These are phyloP conservation scores for Oryzias dopingdopingensis DNA, from an alignment of 2,797 vertebrate species.

Conservation along the genomic window DNA sequence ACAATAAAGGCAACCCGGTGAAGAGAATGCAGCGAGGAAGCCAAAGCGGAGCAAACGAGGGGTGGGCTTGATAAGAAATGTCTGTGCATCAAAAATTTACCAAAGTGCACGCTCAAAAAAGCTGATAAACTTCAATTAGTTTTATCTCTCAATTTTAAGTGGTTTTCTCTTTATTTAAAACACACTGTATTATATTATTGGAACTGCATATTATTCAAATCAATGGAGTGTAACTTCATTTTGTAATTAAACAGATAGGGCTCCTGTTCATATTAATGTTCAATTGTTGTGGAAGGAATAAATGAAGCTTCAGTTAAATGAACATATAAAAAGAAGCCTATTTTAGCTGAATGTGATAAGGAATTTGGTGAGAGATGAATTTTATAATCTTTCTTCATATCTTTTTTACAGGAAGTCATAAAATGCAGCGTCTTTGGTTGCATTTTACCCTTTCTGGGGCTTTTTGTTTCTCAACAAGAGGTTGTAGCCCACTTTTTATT, in stretches of 20 bases:
- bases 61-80: neutral
- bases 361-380: conserved; percentile 9
- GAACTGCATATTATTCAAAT: conserved; percentile 86
- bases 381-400: conserved; percentile 15
- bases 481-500: conserved; percentile 49
- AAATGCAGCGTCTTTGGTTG: conserved; percentile 1
- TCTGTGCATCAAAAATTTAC: conserved; percentile 36
- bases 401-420: conserved; percentile 25
- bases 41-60: conserved; percentile 20
- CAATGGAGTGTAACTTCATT: conserved; percentile 82
- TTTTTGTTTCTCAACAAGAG: conserved; percentile 35
- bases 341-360: conserved; percentile 15
- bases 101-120: conserved; percentile 59
- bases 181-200: conserved; percentile 90
- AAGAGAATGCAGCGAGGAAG: neutral
- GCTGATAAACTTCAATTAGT: conserved; percentile 83
- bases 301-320: conserved; percentile 33
- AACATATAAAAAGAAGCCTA: conserved; percentile 9
- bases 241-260: conserved; percentile 82
- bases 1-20: conserved; percentile 15
- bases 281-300: conserved; percentile 55
- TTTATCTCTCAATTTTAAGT: conserved; percentile 88
- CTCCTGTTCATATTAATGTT: conserved; percentile 76
- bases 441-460: conserved; percentile 33
- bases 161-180: conserved; percentile 86